phyloP scores from a whole-genome alignment of 2,888 invertebrate genomes.

The Lapara coniferarum region DNA sequence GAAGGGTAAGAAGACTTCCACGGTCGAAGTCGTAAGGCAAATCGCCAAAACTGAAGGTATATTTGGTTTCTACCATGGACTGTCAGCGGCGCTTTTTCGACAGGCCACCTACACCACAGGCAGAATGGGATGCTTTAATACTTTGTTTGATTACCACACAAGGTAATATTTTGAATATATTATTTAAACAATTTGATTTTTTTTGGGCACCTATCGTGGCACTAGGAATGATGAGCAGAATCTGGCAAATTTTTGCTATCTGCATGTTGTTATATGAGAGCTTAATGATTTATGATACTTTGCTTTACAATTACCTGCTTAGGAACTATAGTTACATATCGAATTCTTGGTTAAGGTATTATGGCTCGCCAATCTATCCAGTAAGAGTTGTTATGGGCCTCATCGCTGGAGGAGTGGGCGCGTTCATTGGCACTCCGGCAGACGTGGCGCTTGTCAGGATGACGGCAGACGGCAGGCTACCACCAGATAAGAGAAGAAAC shows the following conservation, averaged over 20 bases:
- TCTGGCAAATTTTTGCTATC: too few species aligned
- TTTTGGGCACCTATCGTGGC: too few species aligned
- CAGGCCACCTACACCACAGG: slow-evolving; percentile 99
- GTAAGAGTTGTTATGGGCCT: slow-evolving; percentile 92
- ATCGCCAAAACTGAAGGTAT: slow-evolving; percentile 93
- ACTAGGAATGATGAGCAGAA: too few species aligned
- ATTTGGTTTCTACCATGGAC: slow-evolving; percentile 92
- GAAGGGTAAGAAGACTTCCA: slow-evolving; percentile 83
- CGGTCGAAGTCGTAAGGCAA: slow-evolving; percentile 87
- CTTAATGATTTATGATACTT: neutral
- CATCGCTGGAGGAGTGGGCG: slow-evolving; percentile 90
- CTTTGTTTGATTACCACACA: slow-evolving; percentile 89
- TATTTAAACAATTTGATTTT: too few species aligned
- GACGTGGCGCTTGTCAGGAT: slow-evolving; percentile 97
- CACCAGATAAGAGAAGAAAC: slow-evolving; percentile 91
- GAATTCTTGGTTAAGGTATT: slow-evolving; percentile 35
- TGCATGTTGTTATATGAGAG: too few species aligned
- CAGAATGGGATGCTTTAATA: slow-evolving; percentile 95
- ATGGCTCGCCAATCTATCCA: slow-evolving; percentile 88
- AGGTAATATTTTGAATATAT: slow-evolving; percentile 54
- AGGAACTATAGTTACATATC: neutral
- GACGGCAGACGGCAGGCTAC: slow-evolving; percentile 97
- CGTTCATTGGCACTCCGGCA: slow-evolving; percentile 97
- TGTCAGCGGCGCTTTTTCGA: slow-evolving; percentile 94
- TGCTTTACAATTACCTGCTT: neutral